Evolutionary conservation across 2,113 vertebrate genomes (phyloP), one percentile per base, ranked within the genome.

Genomic region (Leucopsar rothschildi): DNA sequence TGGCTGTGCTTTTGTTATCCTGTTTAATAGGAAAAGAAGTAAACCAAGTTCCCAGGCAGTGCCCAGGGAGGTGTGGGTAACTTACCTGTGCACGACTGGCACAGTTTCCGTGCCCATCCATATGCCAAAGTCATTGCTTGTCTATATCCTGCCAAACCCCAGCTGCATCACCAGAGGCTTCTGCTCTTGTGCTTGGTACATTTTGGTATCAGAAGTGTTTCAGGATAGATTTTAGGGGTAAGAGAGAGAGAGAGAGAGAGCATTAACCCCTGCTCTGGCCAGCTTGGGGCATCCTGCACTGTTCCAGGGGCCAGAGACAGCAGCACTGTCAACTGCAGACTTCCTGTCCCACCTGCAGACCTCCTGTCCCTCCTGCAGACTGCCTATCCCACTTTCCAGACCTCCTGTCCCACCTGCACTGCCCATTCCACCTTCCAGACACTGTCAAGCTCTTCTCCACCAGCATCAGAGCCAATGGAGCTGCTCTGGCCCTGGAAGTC

Each of bases 41-140:
- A n/a, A 86, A 45, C 17, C 39, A 25, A 33, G 35, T 40, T 82
- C 20, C 42, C 12, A 9, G 6, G 69, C 69, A 78, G 39, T 1
- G 4, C 60, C 57, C 39, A 20, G 12, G 11, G 37, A n/a, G 33
- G 72, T 65, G 59, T 59, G 8, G 50, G 44, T 59, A 17, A 35
- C 75, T 64, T 11, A 29, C 19, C 57, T 31, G 12, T 12, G 12
- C 50, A 6, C 3, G 1, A 61, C 84, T 25, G 1, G 31, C 44
- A 13, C 1, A 0, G 12, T 27, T 76, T 22, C 71, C 55, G 1
- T 5, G 9, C 5, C 5, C 23, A 31, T 33, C 35, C 15, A 0
- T 24, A 18, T 2, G 3, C 85, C 18, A 15, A 28, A 40, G 49
- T 23, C n/a, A 7, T 35, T 29, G 31, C n/a, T 72, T 35, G 71